Conservation (phyloP, 1,140 invertebrate species). For the Orchesella cincta region DNA sequence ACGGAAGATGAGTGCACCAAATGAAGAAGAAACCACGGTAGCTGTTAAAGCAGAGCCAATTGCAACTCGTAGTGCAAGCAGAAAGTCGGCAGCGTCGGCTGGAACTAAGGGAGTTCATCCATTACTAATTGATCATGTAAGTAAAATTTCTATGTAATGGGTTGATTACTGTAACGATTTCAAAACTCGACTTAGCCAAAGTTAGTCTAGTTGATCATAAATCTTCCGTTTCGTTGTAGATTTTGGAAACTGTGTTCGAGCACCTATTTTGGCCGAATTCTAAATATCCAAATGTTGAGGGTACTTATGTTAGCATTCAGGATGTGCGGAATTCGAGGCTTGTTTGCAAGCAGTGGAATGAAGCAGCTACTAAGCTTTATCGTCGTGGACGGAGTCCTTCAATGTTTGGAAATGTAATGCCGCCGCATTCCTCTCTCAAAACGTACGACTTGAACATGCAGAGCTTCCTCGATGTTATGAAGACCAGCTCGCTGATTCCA, state of each 20-base stretch:
- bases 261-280: background rate
- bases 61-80: background rate
- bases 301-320: background rate
- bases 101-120: background rate
- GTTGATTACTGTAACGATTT: no score
- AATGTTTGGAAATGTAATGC: background rate
- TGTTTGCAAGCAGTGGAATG: constrained; percentile 5
- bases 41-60: background rate
- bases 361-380: constrained; percentile 1
- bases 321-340: background rate
- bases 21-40: background rate
- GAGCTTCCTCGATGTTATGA: background rate
- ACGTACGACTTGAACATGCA: constrained; percentile 2
- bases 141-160: background rate
- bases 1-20: background rate
- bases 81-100: background rate
- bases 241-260: background rate
- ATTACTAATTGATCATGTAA: constrained; percentile 8
- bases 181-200: background rate
- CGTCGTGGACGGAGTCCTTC: background rate
- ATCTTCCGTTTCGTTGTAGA: background rate
- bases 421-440: background rate
- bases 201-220: background rate
- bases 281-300: background rate
- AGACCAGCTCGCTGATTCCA: background rate